A percentile compares a stretch with the other conserved stretches of the same genome.
These are phyloP conservation scores for Eupithecia vulgata DNA, from an alignment of 2,888 invertebrate genomes.

Conservation along the genomic window DNA sequence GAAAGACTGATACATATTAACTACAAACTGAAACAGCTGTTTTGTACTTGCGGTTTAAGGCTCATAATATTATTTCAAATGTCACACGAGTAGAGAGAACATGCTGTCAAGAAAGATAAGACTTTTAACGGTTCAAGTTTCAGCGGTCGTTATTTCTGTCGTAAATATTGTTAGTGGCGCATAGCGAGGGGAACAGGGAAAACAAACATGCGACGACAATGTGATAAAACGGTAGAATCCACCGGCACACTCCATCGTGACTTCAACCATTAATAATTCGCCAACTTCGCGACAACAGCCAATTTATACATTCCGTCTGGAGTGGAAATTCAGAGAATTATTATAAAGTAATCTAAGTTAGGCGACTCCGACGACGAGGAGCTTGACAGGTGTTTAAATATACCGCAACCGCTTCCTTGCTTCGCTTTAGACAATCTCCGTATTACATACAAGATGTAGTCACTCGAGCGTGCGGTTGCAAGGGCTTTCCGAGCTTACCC, in stretches of 20 bases:
- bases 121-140: slow-evolving; percentile 64
- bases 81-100: slow-evolving; percentile 41
- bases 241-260: slow-evolving; percentile 55
- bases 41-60: slow-evolving; percentile 31
- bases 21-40: slow-evolving; percentile 18
- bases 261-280: slow-evolving; percentile 70
- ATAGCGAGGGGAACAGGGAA: slow-evolving; percentile 53
- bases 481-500: slow-evolving; percentile 59
- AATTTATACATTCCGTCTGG: slow-evolving; percentile 74
- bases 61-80: slow-evolving; percentile 42
- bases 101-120: slow-evolving; percentile 60
- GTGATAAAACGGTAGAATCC: slow-evolving; percentile 64
- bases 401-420: slow-evolving; percentile 63
- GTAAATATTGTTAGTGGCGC: slow-evolving; percentile 67
- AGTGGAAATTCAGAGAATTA: slow-evolving; percentile 72
- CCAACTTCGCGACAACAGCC: slow-evolving; percentile 69
- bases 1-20: slow-evolving; percentile 8
- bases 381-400: slow-evolving; percentile 79
- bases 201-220: slow-evolving; percentile 63
- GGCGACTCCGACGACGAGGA: slow-evolving; percentile 67
- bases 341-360: slow-evolving; percentile 83
- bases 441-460: slow-evolving; percentile 63
- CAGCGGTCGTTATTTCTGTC: slow-evolving; percentile 62
- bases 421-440: slow-evolving; percentile 58
- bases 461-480: slow-evolving; percentile 63